phyloP scores from a whole-genome alignment of 53 echinoderm and acorn worm genomes.

The Zoroaster sp. region DNA sequence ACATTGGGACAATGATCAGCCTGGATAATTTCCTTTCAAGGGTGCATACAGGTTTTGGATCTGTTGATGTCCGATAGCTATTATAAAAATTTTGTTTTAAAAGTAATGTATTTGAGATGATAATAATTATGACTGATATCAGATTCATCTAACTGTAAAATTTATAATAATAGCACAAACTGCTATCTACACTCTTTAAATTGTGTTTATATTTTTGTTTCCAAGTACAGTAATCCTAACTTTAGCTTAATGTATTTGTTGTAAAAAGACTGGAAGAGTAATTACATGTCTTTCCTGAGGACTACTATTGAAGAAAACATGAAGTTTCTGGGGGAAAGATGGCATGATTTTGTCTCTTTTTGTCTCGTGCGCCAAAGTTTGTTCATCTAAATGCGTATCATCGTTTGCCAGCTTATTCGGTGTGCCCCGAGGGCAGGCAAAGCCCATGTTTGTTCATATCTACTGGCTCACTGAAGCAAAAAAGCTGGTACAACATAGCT shows the following conservation, averaged over 20 bases:
- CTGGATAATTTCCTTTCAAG: background rate
- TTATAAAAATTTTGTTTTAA: too few species aligned
- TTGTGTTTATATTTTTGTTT: too few species aligned
- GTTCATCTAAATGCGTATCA: background rate
- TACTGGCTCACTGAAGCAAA: conserved; percentile 39
- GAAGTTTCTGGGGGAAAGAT: background rate
- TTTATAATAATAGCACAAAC: too few species aligned
- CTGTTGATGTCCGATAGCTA: background rate
- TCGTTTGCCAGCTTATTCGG: conserved; percentile 5
- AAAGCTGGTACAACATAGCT: conserved; percentile 26
- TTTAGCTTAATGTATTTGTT: too few species aligned
- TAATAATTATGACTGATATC: too few species aligned
- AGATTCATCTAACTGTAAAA: too few species aligned
- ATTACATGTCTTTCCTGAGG: too few species aligned
- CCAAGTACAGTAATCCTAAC: too few species aligned
- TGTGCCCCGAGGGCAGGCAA: conserved; percentile 1
- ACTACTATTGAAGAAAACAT: background rate
- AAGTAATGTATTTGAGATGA: too few species aligned
- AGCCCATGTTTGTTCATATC: conserved; percentile 57
- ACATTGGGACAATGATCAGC: background rate
- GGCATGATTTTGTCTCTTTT: background rate
- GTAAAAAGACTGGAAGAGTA: too few species aligned
- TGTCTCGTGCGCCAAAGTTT: background rate
- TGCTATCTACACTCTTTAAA: too few species aligned
- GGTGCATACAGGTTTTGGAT: background rate